phyloP scores from a whole-genome alignment of 2,797 vertebrate genomes.

The Pseudopleuronectes americanus region DNA sequence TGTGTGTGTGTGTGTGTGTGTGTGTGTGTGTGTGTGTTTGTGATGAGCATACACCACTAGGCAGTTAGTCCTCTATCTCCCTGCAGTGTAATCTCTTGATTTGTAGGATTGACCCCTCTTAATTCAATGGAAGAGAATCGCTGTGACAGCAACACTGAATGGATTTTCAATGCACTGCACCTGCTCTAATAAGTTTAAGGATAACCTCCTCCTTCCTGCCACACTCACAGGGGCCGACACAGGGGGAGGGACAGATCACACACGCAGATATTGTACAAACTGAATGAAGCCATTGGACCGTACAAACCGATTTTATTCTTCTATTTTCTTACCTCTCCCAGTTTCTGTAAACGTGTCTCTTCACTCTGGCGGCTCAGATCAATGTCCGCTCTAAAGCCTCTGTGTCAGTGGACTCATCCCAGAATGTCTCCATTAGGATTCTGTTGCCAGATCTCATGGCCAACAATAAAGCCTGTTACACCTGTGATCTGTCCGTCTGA shows the following conservation, averaged over 20 bases:
- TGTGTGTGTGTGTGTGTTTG: constrained; percentile 24
- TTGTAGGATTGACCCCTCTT: constrained; percentile 81
- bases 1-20: constrained; percentile 11
- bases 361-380: constrained; percentile 59
- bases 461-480: constrained; percentile 50
- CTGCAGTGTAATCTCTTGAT: constrained; percentile 78
- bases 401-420: constrained; percentile 52
- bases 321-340: constrained; percentile 22
- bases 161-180: constrained; percentile 81
- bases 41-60: constrained; percentile 35
- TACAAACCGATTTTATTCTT: constrained; percentile 49
- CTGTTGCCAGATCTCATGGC: constrained; percentile 37
- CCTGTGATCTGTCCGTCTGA: constrained; percentile 49
- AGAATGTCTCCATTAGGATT: constrained; percentile 52
- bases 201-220: constrained; percentile 57
- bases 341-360: constrained; percentile 45
- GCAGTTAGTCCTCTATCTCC: constrained; percentile 61
- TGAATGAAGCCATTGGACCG: constrained; percentile 52
- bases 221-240: constrained; percentile 15
- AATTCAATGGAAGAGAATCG: constrained; percentile 82
- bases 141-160: constrained; percentile 82
- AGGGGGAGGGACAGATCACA: constrained; percentile 45
- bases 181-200: constrained; percentile 79
- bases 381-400: constrained; percentile 45
- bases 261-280: constrained; percentile 50